A percentile compares a stretch with the other conserved stretches of the same genome.
Conservation (phyloP, 2,113 vertebrate species). For the Forbesichthys agassizii region DNA sequence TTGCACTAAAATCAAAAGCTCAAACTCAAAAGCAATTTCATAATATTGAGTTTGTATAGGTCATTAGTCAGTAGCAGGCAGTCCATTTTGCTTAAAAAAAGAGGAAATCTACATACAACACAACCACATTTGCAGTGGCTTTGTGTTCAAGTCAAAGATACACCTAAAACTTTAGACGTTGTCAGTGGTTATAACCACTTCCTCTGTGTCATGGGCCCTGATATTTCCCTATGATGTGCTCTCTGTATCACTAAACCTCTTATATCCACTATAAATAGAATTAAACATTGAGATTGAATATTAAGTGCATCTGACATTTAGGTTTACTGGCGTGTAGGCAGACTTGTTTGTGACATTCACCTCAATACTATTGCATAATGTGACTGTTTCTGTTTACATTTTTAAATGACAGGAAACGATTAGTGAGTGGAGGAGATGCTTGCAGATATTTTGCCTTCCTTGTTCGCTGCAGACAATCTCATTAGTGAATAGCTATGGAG, state of each 20-base stretch:
- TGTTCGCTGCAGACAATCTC: too few relatives aligned
- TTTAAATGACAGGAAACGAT: constrained; percentile 51
- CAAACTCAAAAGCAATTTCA: too few relatives aligned
- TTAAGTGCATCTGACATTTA: too few relatives aligned
- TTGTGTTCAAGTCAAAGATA: constrained; percentile 1
- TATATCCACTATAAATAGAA: background rate
- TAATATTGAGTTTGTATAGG: too few relatives aligned
- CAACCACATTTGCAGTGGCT: background rate
- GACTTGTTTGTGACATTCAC: background rate
- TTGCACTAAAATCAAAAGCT: too few relatives aligned
- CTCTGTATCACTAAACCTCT: background rate
- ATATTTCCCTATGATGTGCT: background rate
- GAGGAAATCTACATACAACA: constrained; percentile 13
- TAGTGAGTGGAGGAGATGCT: constrained; percentile 27
- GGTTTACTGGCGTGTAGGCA: too few relatives aligned
- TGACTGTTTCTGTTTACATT: constrained; percentile 8
- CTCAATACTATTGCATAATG: background rate
- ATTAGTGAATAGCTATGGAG: too few relatives aligned
- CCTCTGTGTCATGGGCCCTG: constrained; percentile 12
- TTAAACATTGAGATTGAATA: too few relatives aligned
- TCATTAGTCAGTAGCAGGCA: background rate
- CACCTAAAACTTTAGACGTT: background rate
- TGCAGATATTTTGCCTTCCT: constrained; percentile 7
- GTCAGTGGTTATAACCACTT: constrained; percentile 56
- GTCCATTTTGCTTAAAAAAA: background rate